Evolutionary conservation across 2,113 vertebrate genomes (phyloP).

Genomic region (Melanocharis versteri): DNA sequence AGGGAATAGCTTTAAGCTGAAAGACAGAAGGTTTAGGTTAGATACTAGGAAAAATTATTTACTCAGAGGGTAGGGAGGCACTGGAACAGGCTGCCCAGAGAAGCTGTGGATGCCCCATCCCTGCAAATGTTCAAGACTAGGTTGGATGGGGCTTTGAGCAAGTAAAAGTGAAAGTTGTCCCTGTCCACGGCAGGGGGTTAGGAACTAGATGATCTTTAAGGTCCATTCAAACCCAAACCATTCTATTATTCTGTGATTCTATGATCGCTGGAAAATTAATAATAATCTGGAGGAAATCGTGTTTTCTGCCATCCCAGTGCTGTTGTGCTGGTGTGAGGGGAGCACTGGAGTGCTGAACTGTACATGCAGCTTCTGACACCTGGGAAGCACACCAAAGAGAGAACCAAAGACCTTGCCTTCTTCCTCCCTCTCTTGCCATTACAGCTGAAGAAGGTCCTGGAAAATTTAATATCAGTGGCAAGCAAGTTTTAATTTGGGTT

Average conservation of each 20-base stretch:
- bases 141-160: fast-evolving
- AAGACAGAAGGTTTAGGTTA: neutral
- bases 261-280: neutral
- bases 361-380: fast-evolving
- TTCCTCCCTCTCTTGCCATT: neutral
- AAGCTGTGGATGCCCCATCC: neutral
- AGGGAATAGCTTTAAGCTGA: neutral
- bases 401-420: neutral
- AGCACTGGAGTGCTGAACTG: neutral
- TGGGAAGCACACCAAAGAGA: neutral
- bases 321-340: neutral
- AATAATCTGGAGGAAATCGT: neutral
- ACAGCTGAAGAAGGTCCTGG: neutral
- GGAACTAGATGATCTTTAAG: neutral
- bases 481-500: neutral
- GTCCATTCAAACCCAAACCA: neutral
- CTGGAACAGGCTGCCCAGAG: fast-evolving
- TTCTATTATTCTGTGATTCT: neutral
- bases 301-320: neutral
- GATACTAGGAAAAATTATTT: neutral
- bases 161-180: neutral
- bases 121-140: neutral
- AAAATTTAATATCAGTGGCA: neutral
- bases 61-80: neutral
- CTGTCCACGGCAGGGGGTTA: no score